These are phyloP conservation scores for Macrobrachium rosenbergii DNA, from an alignment of 1,140 invertebrate species.

Conservation along the genomic window DNA sequence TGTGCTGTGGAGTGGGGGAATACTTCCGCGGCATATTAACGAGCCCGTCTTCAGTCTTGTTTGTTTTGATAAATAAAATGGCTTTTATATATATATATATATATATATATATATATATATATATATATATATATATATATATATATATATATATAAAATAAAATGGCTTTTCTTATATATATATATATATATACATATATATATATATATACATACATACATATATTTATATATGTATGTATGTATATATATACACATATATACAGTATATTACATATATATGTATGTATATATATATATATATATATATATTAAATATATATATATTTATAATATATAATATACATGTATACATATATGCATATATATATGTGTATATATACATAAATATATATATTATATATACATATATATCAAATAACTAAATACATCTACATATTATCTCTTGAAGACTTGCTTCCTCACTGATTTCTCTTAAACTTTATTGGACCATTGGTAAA, in stretches of 20 bases:
- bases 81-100: neutral
- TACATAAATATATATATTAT: neutral
- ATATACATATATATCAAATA: neutral
- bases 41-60: neutral
- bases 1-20: too few species aligned
- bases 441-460: too few species aligned
- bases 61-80: neutral
- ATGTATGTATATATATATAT: neutral
- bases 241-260: too few species aligned
- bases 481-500: too few species aligned
- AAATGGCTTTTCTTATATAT: neutral
- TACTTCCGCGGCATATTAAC: neutral
- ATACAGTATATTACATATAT: neutral
- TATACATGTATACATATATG: neutral
- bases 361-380: too few species aligned
- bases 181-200: neutral
- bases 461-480: too few species aligned
- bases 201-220: too few species aligned
- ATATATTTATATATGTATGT: too few species aligned
- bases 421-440: too few species aligned
- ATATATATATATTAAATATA: neutral
- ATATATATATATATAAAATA: conserved; percentile 1
- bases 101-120: neutral
- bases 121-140: neutral
- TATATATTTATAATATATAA: neutral